Evolutionary conservation across 2,888 invertebrate genomes (phyloP).

Genomic region (Myopa tessellatipennis): DNA sequence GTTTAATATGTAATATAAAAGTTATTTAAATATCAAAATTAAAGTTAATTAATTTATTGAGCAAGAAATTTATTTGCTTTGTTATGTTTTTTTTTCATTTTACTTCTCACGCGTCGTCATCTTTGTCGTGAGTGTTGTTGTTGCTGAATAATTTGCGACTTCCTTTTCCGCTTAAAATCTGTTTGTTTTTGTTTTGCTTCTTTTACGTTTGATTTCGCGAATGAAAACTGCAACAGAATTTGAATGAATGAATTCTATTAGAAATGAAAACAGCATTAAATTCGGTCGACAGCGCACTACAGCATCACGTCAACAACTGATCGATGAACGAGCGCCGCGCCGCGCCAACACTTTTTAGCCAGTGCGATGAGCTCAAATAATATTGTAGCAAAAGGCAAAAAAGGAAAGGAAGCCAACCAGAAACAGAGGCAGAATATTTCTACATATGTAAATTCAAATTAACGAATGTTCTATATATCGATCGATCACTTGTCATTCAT

Average conservation of each 20-base stretch:
- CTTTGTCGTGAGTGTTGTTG: neutral
- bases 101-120: slow-evolving; percentile 12
- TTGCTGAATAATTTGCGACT: slow-evolving; percentile 18
- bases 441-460: slow-evolving; percentile 31
- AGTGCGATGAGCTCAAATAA: neutral
- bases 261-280: slow-evolving; percentile 3
- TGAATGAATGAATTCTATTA: neutral
- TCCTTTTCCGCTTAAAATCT: slow-evolving; percentile 13
- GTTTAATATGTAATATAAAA: no score
- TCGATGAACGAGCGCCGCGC: slow-evolving; percentile 22
- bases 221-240: neutral
- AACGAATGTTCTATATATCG: slow-evolving; percentile 10
- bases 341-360: neutral
- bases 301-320: slow-evolving; percentile 46
- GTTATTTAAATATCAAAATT: neutral
- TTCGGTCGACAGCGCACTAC: slow-evolving; percentile 42
- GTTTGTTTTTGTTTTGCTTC: neutral
- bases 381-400: slow-evolving; percentile 16
- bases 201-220: neutral
- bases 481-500: slow-evolving; percentile 42
- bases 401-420: neutral
- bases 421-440: slow-evolving; percentile 8
- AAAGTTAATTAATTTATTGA: neutral
- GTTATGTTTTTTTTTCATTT: neutral
- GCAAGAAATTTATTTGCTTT: neutral